Conservation (phyloP, 2,797 vertebrate species). For the Gobio occitaniae region DNA sequence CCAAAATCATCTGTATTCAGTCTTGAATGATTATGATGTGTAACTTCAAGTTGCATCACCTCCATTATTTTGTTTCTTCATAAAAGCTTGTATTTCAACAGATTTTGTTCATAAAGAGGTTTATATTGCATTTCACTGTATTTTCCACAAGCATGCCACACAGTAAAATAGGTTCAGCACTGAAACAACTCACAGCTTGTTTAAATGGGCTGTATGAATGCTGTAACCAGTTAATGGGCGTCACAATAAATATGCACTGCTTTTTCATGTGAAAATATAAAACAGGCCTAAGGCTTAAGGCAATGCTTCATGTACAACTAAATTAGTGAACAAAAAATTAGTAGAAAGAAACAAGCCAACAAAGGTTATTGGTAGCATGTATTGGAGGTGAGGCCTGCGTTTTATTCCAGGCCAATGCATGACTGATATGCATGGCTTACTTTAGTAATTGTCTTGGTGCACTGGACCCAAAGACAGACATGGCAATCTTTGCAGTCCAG, state of each 20-base stretch:
- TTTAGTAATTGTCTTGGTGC: constrained; percentile 85
- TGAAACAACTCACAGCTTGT: not conserved
- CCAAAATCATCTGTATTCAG: constrained; percentile 12
- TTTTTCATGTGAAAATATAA: not conserved
- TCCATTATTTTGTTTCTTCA: constrained; percentile 11
- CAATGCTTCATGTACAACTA: constrained; percentile 20
- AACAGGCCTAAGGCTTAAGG: not conserved
- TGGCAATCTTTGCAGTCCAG: constrained; percentile 75
- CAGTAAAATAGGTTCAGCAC: not conserved
- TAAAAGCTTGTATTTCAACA: constrained; percentile 19
- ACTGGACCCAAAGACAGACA: constrained; percentile 81
- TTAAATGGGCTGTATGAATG: not conserved
- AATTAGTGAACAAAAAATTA: constrained; percentile 57
- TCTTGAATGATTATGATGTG: not conserved
- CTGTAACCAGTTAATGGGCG: not conserved
- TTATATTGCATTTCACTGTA: not conserved
- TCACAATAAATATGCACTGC: constrained; percentile 1
- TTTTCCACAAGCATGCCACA: not conserved
- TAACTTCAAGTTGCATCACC: constrained; percentile 25
- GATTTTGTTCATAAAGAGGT: constrained; percentile 24
- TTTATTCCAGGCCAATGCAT: constrained; percentile 75
- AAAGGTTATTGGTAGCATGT: constrained; percentile 70
- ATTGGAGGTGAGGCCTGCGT: constrained; percentile 65
- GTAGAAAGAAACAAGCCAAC: constrained; percentile 68
- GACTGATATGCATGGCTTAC: constrained; percentile 86